Conservation (phyloP, 2,113 vertebrate genomes). For the Spermophilus dauricus region DNA sequence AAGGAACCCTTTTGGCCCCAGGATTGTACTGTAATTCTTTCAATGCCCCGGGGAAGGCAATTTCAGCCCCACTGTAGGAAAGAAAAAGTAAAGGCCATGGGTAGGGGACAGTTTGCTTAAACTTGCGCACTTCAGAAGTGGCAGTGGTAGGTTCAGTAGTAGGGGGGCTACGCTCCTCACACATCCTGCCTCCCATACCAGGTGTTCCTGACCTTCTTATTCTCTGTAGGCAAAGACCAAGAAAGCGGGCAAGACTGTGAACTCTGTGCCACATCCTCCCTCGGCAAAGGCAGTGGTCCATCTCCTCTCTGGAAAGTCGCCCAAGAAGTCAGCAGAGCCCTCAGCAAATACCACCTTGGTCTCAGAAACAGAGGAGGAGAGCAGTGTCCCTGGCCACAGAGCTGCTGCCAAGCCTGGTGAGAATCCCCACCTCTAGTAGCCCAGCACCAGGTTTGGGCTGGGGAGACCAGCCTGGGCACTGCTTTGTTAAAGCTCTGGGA, state of each 20-base stretch:
- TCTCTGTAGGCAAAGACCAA: slow-evolving; percentile 80
- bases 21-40: neutral
- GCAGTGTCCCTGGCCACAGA: accelerated
- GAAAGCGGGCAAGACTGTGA: slow-evolving; percentile 73
- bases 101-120: neutral
- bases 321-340: slow-evolving; percentile 49
- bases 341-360: slow-evolving; percentile 80
- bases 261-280: slow-evolving; percentile 75
- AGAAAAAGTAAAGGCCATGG: neutral
- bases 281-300: slow-evolving; percentile 43
- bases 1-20: neutral
- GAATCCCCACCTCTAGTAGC: neutral
- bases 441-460: neutral
- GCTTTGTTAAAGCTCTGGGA: neutral
- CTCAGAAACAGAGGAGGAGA: slow-evolving; percentile 84
- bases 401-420: slow-evolving; percentile 79
- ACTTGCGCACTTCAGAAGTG: neutral
- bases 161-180: neutral
- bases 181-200: neutral
- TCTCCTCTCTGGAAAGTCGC: slow-evolving; percentile 62
- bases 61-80: neutral
- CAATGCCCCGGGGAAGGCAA: neutral
- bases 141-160: neutral
- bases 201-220: neutral
- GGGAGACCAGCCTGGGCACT: neutral